These are phyloP conservation scores for Anisognathus igniventris DNA, from an alignment of 2,797 vertebrate genomes.

Conservation along the genomic window DNA sequence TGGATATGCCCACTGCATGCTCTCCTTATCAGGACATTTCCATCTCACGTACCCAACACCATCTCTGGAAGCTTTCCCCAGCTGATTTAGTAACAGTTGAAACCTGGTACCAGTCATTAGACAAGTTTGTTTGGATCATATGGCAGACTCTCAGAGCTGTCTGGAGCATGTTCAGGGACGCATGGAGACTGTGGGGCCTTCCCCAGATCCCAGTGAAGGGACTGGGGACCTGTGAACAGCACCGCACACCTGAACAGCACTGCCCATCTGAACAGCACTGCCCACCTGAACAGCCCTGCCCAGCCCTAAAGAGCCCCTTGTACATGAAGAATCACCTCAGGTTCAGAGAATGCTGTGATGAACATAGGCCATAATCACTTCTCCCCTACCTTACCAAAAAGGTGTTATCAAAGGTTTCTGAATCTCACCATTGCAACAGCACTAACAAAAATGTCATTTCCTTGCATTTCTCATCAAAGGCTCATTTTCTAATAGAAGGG, in stretches of 20 bases:
- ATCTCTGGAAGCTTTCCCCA: background rate
- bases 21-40: background rate
- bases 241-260: fast-evolving
- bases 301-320: fast-evolving
- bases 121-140: background rate
- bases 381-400: background rate
- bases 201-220: background rate
- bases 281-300: background rate
- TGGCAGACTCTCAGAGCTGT: background rate
- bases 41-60: background rate
- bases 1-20: background rate
- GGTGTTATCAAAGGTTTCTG: fast-evolving
- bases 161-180: fast-evolving
- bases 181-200: background rate
- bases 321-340: background rate
- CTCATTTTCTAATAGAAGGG: background rate
- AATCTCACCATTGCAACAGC: background rate
- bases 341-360: background rate
- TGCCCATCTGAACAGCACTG: background rate
- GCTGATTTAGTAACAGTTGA: background rate
- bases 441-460: background rate
- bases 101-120: background rate
- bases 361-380: fast-evolving
- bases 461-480: background rate
- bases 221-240: background rate